Evolutionary conservation across 2,888 invertebrate species (phyloP).

Genomic region (Sminthurinus aureus): DNA sequence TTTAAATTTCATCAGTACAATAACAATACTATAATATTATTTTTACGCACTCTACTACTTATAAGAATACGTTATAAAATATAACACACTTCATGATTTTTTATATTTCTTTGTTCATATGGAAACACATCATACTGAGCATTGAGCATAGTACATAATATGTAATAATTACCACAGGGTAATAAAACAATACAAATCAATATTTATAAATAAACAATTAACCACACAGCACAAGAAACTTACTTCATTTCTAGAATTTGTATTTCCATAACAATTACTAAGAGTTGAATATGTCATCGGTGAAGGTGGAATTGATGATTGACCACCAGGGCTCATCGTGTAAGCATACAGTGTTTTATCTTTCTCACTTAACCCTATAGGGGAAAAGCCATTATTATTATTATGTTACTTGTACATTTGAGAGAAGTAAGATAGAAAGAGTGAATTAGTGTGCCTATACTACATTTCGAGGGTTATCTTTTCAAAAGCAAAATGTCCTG

Average conservation of each 20-base stretch:
- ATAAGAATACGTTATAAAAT: conserved; percentile 15
- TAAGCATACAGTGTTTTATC: conserved; percentile 40
- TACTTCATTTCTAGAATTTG: conserved; percentile 43
- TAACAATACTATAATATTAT: too few species aligned
- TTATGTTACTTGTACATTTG: conserved; percentile 45
- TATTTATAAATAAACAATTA: neutral
- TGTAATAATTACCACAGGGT: neutral
- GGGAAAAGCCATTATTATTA: conserved; percentile 41
- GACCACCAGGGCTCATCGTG: conserved; percentile 41
- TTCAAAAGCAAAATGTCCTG: too few species aligned
- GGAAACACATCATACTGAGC: too few species aligned
- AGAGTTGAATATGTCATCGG: conserved; percentile 40
- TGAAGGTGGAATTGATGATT: conserved; percentile 31
- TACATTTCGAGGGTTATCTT: too few species aligned
- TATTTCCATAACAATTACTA: conserved; percentile 35
- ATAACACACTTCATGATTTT: neutral
- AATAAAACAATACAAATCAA: neutral
- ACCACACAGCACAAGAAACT: neutral
- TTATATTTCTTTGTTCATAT: neutral
- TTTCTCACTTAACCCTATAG: conserved; percentile 39
- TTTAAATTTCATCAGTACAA: too few species aligned
- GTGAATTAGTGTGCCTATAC: neutral
- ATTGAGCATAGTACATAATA: neutral
- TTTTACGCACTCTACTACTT: too few species aligned
- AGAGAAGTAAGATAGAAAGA: conserved; percentile 4